These are phyloP conservation scores for Chiloscyllium plagiosum DNA, from an alignment of 2,113 vertebrate genomes.

Conservation along the genomic window DNA sequence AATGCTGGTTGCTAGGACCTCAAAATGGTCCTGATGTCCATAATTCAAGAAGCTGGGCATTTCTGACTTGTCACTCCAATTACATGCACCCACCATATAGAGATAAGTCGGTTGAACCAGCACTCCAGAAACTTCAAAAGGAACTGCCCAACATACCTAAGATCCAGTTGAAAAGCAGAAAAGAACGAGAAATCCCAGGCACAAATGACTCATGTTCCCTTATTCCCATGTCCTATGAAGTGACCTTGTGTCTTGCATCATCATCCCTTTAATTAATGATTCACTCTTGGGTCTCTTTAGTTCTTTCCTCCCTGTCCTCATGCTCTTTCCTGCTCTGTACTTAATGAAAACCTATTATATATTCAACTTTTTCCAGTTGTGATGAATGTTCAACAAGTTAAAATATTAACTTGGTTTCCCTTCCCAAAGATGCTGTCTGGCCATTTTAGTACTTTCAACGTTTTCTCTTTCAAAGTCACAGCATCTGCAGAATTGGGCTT, in stretches of 20 bases:
- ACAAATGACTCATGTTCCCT: not conserved
- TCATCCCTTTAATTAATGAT: not conserved
- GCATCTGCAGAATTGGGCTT: not conserved
- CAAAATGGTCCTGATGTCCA: not conserved
- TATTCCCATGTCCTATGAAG: not conserved
- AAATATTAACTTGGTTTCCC: not conserved
- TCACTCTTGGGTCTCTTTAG: not conserved
- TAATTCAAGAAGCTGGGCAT: not conserved
- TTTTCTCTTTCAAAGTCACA: not conserved
- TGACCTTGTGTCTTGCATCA: not conserved
- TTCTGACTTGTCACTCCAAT: not conserved
- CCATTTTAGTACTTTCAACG: not conserved
- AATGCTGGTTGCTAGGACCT: not conserved
- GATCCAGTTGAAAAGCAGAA: not conserved
- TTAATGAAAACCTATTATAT: not conserved
- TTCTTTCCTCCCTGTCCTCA: not conserved
- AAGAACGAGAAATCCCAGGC: not conserved
- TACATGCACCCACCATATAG: not conserved
- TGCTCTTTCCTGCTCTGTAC: not conserved
- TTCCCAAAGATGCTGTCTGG: not conserved
- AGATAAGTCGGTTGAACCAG: not conserved
- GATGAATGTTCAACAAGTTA: not conserved
- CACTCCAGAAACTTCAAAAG: not conserved
- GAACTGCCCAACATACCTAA: not conserved
- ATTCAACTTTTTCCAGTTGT: not conserved